A percentile compares a stretch with the other conserved stretches of the same genome.
phyloP scores from a whole-genome alignment of 1,140 invertebrate species.

The Sinonovacula constricta region DNA sequence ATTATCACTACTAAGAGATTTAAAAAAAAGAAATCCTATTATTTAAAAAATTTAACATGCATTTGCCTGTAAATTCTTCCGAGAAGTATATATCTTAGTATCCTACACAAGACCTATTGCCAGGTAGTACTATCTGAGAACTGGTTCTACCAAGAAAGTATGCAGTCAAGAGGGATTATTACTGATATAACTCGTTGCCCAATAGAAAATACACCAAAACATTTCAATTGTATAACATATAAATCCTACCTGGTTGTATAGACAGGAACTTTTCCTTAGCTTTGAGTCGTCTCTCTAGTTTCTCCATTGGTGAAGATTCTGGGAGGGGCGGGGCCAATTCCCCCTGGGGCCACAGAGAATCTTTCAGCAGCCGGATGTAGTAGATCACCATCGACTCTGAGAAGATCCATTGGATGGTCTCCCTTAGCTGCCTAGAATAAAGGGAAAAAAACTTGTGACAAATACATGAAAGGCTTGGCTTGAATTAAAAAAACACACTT shows the following conservation, averaged over 20 bases:
- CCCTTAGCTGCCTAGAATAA: constrained; percentile 88
- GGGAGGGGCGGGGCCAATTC: constrained; percentile 81
- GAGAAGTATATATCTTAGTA: no score
- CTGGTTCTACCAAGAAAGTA: no score
- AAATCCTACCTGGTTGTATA: constrained; percentile 78
- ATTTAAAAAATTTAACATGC: no score
- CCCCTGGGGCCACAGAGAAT: constrained; percentile 93
- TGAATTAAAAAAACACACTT: not conserved
- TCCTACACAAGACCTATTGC: no score
- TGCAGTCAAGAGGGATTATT: no score
- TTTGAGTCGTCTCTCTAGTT: constrained; percentile 80
- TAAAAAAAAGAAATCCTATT: no score
- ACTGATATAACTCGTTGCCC: no score
- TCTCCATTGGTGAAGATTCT: constrained; percentile 85
- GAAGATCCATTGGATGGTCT: constrained; percentile 91
- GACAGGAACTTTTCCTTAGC: constrained; percentile 77
- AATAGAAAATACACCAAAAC: no score
- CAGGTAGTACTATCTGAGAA: no score
- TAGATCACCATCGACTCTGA: constrained; percentile 94
- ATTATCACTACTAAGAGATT: no score
- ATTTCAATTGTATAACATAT: no score
- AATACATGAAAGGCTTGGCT: not conserved
- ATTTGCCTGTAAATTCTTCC: no score
- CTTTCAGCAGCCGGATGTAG: constrained; percentile 89
- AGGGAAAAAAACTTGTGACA: constrained; percentile 2